Evolutionary conservation across 1,140 invertebrate species (phyloP), one percentile per base, ranked within the genome.

Genomic region (Zaprionus lachaisei): DNA sequence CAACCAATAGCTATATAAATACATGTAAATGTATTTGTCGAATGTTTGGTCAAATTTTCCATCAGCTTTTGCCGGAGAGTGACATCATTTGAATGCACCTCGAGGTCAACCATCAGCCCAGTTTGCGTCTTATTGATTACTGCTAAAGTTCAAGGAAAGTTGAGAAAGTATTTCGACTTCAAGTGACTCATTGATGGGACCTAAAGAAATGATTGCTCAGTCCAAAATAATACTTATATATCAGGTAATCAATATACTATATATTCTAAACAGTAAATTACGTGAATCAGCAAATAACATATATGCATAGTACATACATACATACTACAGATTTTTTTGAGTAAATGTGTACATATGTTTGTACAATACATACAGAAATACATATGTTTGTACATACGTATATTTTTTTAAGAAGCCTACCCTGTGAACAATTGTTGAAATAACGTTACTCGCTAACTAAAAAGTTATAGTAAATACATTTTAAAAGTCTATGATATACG

Each of bases 1-100:
- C 5, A 28, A 47, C 5, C 26, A 37, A 20, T 34, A 22, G 58
- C n/a, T 60, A 9, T 64, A 22, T 44, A 37, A 20, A 34, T 44
- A 37, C 26, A 34, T 70, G n/a, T 51, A 12, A 34, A 63, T 70
- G 22, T 63, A 67, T 57, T 69, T 38, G 58, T 58, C 1, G 22
- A 55, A 22, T 69, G 67, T 70, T 75, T 75, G 60, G 34, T 34
- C 34, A 64, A 71, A 71, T 71, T 69, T 66, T 44, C 31, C 55
- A 58, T 41, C 71, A 37, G 62, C 31, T 51, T 14, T 56, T 55
- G 24, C 47, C 15, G 15, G 15, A 20, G 67, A 65, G 80, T 86
- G 83, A 85, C 83, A 85, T 87, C 83, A 87, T 87, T 69, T 31
- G 34, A 41, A 64, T 80, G 77, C 83, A 86, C 56, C 66, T 73